These are phyloP conservation scores for Sterrhoptilus dennistouni DNA, from an alignment of 2,113 vertebrate genomes.

Conservation along the genomic window DNA sequence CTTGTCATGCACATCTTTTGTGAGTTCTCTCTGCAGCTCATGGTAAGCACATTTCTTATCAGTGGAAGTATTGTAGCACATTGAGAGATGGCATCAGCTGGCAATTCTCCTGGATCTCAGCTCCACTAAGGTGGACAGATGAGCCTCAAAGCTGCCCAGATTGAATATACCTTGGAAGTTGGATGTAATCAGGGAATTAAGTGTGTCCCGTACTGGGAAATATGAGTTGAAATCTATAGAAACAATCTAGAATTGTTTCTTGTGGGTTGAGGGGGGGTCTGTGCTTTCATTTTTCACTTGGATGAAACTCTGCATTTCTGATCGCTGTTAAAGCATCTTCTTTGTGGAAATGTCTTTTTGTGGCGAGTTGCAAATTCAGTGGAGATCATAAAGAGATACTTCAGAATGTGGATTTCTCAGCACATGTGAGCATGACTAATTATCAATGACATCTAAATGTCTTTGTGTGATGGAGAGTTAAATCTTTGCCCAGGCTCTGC, in stretches of 20 bases:
- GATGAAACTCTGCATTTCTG: neutral
- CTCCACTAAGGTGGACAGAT: neutral
- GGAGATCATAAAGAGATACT: neutral
- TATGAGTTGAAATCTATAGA: neutral
- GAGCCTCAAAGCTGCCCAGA: neutral
- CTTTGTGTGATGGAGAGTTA: neutral
- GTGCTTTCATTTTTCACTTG: neutral
- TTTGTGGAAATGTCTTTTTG: neutral
- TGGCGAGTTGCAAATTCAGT: neutral
- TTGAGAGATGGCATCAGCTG: neutral
- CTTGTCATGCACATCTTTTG: rapidly evolving
- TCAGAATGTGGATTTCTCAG: neutral
- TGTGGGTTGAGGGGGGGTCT: neutral
- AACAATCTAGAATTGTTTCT: neutral
- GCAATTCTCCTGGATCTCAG: neutral
- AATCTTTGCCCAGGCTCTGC: neutral
- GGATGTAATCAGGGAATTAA: neutral
- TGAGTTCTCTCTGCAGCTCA: neutral
- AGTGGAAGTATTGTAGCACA: neutral
- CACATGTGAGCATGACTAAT: neutral
- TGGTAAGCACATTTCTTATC: neutral
- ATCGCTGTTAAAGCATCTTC: neutral
- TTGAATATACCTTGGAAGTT: neutral
- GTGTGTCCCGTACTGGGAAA: neutral
- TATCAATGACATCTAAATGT: neutral